Percentiles rank a stretch among this genome's conserved stretches.
Evolutionary conservation across 2,888 invertebrate species (phyloP).

Genomic region (Geotrupes spiniger): DNA sequence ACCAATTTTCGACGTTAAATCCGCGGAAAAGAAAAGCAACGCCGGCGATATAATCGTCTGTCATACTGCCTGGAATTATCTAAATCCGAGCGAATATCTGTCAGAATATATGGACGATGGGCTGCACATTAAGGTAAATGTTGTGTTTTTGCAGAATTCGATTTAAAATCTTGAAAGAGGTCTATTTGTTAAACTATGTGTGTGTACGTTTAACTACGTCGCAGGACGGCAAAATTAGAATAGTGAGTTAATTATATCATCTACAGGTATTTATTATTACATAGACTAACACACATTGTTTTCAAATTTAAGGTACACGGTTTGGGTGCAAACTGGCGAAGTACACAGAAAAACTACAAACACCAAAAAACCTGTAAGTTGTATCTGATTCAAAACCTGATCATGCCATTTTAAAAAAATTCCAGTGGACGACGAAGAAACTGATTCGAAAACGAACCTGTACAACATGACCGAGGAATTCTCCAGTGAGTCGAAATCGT

Average conservation of each 20-base stretch:
- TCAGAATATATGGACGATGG: slow-evolving; percentile 56
- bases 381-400: neutral
- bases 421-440: slow-evolving; percentile 19
- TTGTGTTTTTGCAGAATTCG: too few relatives aligned
- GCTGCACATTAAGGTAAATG: slow-evolving; percentile 54
- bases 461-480: slow-evolving; percentile 23
- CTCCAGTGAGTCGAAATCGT: slow-evolving; percentile 17
- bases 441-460: slow-evolving; percentile 12
- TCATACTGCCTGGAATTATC: slow-evolving; percentile 59
- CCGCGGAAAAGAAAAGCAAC: slow-evolving; percentile 52
- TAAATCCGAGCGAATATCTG: slow-evolving; percentile 60
- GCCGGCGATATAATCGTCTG: slow-evolving; percentile 63
- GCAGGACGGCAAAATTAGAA: too few relatives aligned
- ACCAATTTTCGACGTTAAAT: slow-evolving; percentile 61
- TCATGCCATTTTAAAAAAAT: neutral
- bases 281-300: too few relatives aligned
- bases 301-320: slow-evolving; percentile 42
- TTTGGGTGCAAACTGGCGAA: slow-evolving; percentile 44
- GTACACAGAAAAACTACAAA: slow-evolving; percentile 33
- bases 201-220: too few relatives aligned
- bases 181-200: too few relatives aligned
- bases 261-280: too few relatives aligned
- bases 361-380: slow-evolving; percentile 25
- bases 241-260: too few relatives aligned
- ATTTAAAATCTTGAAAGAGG: neutral